A percentile compares a stretch with the other conserved stretches of the same genome.
Conservation (phyloP, 2,113 vertebrate species). For the Orycteropus afer region DNA sequence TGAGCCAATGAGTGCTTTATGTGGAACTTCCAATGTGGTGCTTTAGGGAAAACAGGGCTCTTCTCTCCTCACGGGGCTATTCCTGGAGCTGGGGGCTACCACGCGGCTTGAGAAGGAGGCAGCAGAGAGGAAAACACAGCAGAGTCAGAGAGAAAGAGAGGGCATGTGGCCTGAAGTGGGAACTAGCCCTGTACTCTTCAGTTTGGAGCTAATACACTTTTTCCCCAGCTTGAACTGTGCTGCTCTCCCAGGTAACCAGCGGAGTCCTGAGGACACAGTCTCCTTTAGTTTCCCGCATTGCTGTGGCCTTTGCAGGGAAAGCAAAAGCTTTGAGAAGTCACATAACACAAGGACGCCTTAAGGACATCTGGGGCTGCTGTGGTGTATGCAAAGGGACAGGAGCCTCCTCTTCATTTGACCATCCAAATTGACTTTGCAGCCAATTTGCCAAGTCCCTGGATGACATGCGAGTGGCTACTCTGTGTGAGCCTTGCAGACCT, state of each 20-base stretch:
- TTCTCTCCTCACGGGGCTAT: not conserved
- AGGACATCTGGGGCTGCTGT: not conserved
- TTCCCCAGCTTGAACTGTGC: not conserved
- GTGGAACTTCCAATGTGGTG: not conserved
- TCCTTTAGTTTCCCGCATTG: not conserved
- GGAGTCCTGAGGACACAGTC: not conserved
- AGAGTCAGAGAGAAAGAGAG: not conserved
- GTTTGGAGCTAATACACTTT: no score
- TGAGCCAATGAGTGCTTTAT: not conserved
- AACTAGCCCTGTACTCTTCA: not conserved
- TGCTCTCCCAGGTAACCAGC: not conserved
- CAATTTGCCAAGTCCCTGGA: no score
- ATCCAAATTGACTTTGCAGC: no score
- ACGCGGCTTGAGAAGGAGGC: not conserved
- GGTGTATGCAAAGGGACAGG: not conserved
- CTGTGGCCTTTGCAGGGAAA: not conserved
- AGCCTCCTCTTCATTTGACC: not conserved
- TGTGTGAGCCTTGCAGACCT: not conserved
- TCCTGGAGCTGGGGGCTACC: not conserved
- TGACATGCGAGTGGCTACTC: no score
- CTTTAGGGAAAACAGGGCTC: not conserved
- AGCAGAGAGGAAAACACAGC: not conserved
- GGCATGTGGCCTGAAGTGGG: not conserved
- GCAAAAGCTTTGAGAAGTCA: not conserved
- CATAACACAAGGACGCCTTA: not conserved